Evolutionary conservation across 2,113 vertebrate species (phyloP).

Genomic region (Macaca nemestrina): DNA sequence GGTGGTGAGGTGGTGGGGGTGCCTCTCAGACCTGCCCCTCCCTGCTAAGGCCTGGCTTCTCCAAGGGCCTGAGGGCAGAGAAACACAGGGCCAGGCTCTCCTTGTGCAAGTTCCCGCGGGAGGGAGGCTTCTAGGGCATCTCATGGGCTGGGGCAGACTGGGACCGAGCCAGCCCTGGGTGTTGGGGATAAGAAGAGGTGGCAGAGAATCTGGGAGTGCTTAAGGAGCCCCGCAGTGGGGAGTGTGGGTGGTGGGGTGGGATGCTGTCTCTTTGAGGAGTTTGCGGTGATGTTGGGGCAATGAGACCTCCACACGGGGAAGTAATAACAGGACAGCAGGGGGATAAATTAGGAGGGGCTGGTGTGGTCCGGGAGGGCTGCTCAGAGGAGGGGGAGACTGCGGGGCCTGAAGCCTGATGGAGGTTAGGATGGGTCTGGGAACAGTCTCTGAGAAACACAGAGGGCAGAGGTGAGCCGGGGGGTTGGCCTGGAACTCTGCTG

Average conservation of each 20-base stretch:
- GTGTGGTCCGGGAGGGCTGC: background rate
- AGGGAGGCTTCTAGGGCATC: background rate
- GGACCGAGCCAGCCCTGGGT: background rate
- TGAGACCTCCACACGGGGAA: background rate
- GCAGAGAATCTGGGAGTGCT: background rate
- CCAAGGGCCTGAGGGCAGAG: background rate
- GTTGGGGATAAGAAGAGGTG: background rate
- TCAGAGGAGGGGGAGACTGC: background rate
- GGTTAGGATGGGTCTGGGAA: background rate
- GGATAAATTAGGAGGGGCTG: background rate
- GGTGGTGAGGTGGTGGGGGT: background rate
- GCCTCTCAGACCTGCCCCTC: background rate
- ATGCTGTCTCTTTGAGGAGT: background rate
- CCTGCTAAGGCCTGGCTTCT: background rate
- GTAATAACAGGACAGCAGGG: accelerated
- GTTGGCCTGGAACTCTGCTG: background rate
- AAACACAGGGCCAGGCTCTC: background rate
- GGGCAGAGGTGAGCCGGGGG: background rate
- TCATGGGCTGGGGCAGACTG: background rate
- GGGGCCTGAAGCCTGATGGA: background rate
- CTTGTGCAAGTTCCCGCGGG: background rate
- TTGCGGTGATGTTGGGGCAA: background rate
- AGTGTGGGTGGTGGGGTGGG: too few species aligned
- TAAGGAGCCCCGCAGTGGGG: background rate
- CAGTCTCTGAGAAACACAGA: background rate